phyloP scores from a whole-genome alignment of 1,140 invertebrate genomes.

The Kradibia gibbosae region DNA sequence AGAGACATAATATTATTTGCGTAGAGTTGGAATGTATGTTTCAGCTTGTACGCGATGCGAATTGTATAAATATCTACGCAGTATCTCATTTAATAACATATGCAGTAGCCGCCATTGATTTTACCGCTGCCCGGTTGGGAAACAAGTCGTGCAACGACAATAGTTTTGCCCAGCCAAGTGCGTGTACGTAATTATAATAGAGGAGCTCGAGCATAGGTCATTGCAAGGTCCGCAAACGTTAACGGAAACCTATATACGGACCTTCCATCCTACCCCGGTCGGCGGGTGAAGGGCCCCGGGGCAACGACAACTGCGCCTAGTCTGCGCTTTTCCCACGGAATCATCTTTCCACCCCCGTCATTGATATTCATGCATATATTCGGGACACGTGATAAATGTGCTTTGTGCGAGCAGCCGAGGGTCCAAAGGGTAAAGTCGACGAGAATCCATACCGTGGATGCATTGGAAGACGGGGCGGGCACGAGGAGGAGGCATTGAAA shows the following conservation, averaged over 20 bases:
- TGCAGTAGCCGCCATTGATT: neutral
- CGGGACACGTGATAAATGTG: neutral
- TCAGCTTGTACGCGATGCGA: no score
- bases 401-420: neutral
- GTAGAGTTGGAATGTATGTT: no score
- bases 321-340: conserved; percentile 36
- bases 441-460: no score
- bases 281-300: neutral
- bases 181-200: neutral
- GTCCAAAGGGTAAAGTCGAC: no score
- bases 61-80: no score
- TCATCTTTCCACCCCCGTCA: neutral
- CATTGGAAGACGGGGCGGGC: no score
- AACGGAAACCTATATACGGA: neutral
- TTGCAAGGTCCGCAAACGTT: conserved; percentile 17
- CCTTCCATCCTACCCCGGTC: neutral
- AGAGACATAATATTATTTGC: no score
- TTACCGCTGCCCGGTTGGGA: neutral
- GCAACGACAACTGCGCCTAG: neutral
- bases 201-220: neutral
- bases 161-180: neutral
- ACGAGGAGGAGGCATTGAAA: neutral
- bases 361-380: conserved; percentile 36
- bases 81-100: neutral
- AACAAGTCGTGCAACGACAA: neutral